phyloP scores from a whole-genome alignment of 2,888 invertebrate species.

The Coelopa pilipes region DNA sequence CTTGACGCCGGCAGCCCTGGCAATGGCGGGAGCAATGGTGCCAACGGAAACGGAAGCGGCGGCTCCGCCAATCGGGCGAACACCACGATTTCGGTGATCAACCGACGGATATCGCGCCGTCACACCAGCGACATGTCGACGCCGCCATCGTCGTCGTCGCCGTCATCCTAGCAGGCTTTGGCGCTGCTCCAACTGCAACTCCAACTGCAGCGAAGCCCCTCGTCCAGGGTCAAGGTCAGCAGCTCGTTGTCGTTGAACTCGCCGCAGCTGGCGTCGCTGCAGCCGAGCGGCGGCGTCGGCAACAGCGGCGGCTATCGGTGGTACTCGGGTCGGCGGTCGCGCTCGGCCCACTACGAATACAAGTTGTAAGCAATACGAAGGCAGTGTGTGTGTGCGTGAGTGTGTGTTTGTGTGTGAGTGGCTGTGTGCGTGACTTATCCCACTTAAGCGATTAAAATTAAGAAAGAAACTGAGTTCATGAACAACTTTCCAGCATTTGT shows the following conservation, averaged over 20 bases:
- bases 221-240: conserved; percentile 42
- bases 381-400: not conserved
- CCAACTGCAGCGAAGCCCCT: conserved; percentile 55
- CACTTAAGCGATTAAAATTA: not conserved
- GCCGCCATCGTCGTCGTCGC: conserved; percentile 55
- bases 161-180: conserved; percentile 65
- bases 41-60: conserved; percentile 41
- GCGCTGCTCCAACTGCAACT: conserved; percentile 42
- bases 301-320: conserved; percentile 53
- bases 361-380: conserved; percentile 53
- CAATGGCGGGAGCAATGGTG: conserved; percentile 37
- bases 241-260: conserved; percentile 46
- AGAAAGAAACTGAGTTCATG: too few species aligned
- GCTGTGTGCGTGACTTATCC: not conserved
- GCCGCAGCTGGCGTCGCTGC: conserved; percentile 30
- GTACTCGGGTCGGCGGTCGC: conserved; percentile 65
- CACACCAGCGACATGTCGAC: conserved; percentile 53
- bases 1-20: conserved; percentile 68
- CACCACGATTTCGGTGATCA: conserved; percentile 45
- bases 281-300: conserved; percentile 38
- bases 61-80: conserved; percentile 8
- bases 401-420: not conserved
- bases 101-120: conserved; percentile 54
- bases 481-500: too few species aligned
- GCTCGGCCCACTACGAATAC: conserved; percentile 66